A percentile compares a stretch with the other conserved stretches of the same genome.
Conservation (phyloP, 2,797 vertebrate species). For the Hydrocynus forskahlii region DNA sequence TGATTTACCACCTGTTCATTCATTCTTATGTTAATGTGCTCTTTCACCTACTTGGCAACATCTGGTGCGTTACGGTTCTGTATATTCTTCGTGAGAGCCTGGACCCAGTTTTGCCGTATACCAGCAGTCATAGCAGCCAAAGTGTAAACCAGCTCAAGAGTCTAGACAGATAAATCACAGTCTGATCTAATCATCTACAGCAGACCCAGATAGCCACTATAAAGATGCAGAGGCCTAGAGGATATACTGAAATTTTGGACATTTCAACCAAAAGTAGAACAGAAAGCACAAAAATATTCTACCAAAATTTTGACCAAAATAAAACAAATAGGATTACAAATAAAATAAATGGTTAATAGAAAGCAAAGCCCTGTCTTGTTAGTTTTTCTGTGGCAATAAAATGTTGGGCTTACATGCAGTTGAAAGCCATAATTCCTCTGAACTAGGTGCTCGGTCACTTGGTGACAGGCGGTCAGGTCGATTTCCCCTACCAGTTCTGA, state of each 20-base stretch:
- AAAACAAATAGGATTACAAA: too few species aligned
- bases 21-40: neutral
- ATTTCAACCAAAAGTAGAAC: too few species aligned
- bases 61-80: slow-evolving; percentile 66
- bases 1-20: neutral
- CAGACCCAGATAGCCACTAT: neutral
- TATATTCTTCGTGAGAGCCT: slow-evolving; percentile 74
- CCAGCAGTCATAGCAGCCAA: slow-evolving; percentile 76
- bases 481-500: slow-evolving; percentile 73
- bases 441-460: slow-evolving; percentile 70
- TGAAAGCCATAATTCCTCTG: slow-evolving; percentile 77
- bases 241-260: too few species aligned
- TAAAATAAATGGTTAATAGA: too few species aligned
- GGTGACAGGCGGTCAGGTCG: slow-evolving; percentile 67
- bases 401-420: slow-evolving; percentile 68
- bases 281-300: too few species aligned
- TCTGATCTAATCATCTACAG: neutral
- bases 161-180: slow-evolving; percentile 52
- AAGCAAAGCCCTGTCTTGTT: too few species aligned
- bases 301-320: too few species aligned
- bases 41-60: slow-evolving; percentile 65
- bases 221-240: neutral
- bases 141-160: slow-evolving; percentile 61
- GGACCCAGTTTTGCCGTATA: slow-evolving; percentile 78
- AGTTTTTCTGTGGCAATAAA: neutral